Base-by-base conservation (phyloP, 2,888 invertebrate species). In the Drosophila pseudotakahashii region DNA sequence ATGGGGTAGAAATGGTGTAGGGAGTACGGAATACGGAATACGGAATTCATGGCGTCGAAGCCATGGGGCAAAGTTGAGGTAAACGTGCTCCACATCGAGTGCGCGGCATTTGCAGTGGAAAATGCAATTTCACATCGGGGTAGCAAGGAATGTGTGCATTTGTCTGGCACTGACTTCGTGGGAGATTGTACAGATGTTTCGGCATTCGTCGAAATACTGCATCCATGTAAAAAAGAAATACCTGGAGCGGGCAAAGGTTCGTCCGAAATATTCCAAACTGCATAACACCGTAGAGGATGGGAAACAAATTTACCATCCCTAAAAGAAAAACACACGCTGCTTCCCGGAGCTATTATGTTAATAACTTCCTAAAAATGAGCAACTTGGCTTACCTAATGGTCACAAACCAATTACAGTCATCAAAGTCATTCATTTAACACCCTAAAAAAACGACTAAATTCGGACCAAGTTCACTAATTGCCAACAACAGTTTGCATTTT, bases 41-140 rank as follows among this genome's bases (percentile, higher is more conserved):
- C 30, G 50, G 68, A 51, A 10, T 48, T 32, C 13, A 16, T 41
- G 53, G 37, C 60, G 50, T 19, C 34, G 23, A 13, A 60, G 26
- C 61, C 59, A 59, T 23, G 48, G 48, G 62, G 39, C 62, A 61
- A 26, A 48, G 62, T 11, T 36, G 55, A 72, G 63, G 55, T 53
- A 78, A 67, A 78, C 84, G 84, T 86, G 81, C 79, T 58, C 42
- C 62, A 83, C 73, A 81, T 81, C 59, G 62, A 68, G 70, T 78
- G 32, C 66, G 39, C 54, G 61, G 81, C 77, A 81, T 86, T 86
- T 86, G 70, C 73, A 75, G 57, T 76, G 48, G 77, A 61, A 48
- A 76, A 64, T 67, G 77, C 67, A 81, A 79, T 85, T 79, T 85
- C 73, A 73, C 80, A 73, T 13, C 26, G 42, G 32, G 41, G 45